Evolutionary conservation across 2,113 vertebrate genomes (phyloP), one percentile per base, ranked within the genome.

Genomic region (Mohoua ochrocephala): DNA sequence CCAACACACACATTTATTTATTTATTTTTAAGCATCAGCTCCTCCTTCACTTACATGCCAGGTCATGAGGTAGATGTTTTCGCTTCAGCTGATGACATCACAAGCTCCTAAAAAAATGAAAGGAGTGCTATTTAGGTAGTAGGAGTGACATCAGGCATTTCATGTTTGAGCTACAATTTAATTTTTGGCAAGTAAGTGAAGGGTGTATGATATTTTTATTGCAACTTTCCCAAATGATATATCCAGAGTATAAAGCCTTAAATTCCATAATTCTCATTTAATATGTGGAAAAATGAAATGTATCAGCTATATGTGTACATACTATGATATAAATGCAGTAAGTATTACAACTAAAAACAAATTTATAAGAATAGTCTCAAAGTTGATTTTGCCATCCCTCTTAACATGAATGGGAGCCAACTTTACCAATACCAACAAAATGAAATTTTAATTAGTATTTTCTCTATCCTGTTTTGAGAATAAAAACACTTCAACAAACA

Each of bases 71-170:
- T 89, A 92, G 95, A 71, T 92, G 93, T 84, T 96, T 96, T 97
- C 80, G 11, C 95, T 94, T 93, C 96, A 95, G 87, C 84, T 96
- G 95, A 97, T 95, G 94, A 93, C 96, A 96, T 96, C 95, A 91
- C 89, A 97, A 97, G 95, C 87, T 94, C 95, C 95, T 96, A 96
- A 95, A 96, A 95, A 97, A 97, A 96, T 57, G 94, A 97, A 94
- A 95, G 86, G 77, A 97, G 93, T 95, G 84, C 95, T 91, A 91
- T 95, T 97, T 95, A 97, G 94, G 77, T 73, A 41, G 84, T 78
- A 88, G 86, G 91, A 97, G 8, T 93, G 91, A 89, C 89, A 95
- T 78, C 78, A 79, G 45, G 49, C 45, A 92, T 91, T 93, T 90
- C 11, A 81, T 6, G 24, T 60, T 64, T 50, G 79, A 86, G 52